Percentiles rank a stretch among this genome's conserved stretches.
phyloP scores from a whole-genome alignment of 2,888 invertebrate species.

The Mechanitis messenoides region DNA sequence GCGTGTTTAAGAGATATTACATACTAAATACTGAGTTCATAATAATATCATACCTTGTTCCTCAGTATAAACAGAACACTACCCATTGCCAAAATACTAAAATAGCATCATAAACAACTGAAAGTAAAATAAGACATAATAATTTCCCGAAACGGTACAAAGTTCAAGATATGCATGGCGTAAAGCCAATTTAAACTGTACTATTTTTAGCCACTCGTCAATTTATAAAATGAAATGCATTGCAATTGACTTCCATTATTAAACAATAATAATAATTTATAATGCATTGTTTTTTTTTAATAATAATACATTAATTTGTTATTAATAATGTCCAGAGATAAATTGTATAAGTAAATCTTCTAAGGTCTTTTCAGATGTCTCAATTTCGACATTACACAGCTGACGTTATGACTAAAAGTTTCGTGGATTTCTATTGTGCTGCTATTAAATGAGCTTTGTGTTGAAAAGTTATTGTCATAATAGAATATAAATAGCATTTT shows the following conservation, averaged over 20 bases:
- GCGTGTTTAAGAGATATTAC: background rate
- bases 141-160: constrained; percentile 70
- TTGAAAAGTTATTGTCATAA: constrained; percentile 65
- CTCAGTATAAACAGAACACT: constrained; percentile 26
- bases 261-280: background rate
- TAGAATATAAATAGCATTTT: constrained; percentile 69
- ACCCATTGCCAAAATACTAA: constrained; percentile 54
- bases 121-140: constrained; percentile 54
- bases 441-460: constrained; percentile 71
- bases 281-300: constrained; percentile 2
- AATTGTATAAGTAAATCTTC: constrained; percentile 18
- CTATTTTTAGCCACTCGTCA: constrained; percentile 33
- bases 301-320: constrained; percentile 13
- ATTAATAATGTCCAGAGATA: background rate
- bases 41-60: constrained; percentile 15
- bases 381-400: constrained; percentile 66
- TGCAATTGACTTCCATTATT: background rate
- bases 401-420: constrained; percentile 67
- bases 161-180: constrained; percentile 67
- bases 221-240: background rate
- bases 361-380: constrained; percentile 47
- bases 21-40: background rate
- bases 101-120: constrained; percentile 60
- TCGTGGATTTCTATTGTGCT: constrained; percentile 68
- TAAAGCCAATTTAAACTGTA: constrained; percentile 49